phyloP scores from a whole-genome alignment of 2,113 vertebrate species.

The Rhinolophus sinicus region DNA sequence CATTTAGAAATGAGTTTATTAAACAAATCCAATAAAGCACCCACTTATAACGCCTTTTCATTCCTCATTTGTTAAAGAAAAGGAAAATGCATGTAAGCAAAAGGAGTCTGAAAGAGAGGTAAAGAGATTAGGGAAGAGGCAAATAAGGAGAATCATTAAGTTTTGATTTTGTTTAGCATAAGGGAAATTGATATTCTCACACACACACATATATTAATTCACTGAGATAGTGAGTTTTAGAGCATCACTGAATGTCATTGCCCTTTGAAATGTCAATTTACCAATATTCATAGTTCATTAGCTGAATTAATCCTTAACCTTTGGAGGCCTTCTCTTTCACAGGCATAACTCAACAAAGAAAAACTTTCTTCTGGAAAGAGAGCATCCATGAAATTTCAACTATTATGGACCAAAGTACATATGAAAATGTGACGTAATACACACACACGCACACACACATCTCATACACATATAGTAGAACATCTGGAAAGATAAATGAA shows the following conservation, averaged over 20 bases:
- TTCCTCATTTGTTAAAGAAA: background rate
- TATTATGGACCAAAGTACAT: background rate
- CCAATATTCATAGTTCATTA: slow-evolving; percentile 58
- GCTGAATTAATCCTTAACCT: slow-evolving; percentile 39
- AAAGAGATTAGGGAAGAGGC: background rate
- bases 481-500: background rate
- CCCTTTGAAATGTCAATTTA: slow-evolving; percentile 59
- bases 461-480: background rate
- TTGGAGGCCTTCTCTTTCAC: background rate
- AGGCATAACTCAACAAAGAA: background rate
- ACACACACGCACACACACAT: background rate
- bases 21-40: background rate
- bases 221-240: background rate
- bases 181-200: background rate
- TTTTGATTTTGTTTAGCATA: background rate
- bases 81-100: background rate
- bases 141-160: background rate
- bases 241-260: slow-evolving; percentile 20
- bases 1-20: background rate
- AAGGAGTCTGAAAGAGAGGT: background rate
- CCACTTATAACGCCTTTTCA: background rate
- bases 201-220: background rate
- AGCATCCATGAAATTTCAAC: background rate
- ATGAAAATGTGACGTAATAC: background rate
- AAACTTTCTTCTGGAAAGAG: background rate